These are phyloP conservation scores for Bombycilla garrulus DNA, from an alignment of 2,113 vertebrate genomes.

Conservation along the genomic window DNA sequence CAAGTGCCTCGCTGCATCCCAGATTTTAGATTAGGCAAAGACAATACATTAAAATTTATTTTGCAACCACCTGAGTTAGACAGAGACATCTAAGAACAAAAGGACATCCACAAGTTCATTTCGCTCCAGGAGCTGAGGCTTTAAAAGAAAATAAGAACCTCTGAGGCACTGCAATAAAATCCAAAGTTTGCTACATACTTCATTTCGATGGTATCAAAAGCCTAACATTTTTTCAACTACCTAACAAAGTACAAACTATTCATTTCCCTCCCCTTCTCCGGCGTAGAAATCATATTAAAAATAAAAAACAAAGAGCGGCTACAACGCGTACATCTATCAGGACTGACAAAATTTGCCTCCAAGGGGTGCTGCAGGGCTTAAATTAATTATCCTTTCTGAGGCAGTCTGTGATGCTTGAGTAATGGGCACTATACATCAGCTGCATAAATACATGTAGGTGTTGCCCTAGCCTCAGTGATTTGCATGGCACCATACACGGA, in stretches of 20 bases:
- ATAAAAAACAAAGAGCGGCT: constrained; percentile 23
- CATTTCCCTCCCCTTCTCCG: not conserved
- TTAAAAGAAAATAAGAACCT: not conserved
- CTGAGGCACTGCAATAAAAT: constrained; percentile 10
- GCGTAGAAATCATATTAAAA: not conserved
- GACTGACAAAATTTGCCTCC: constrained; percentile 35
- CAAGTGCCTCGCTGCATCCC: not conserved
- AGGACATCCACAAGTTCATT: not conserved
- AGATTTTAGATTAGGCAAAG: not conserved
- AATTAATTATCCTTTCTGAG: constrained; percentile 34
- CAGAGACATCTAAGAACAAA: not conserved
- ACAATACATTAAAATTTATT: constrained; percentile 4
- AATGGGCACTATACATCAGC: constrained; percentile 1
- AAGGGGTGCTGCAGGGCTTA: constrained; percentile 39
- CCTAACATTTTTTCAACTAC: not conserved
- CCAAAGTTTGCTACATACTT: not conserved
- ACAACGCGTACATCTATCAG: not conserved
- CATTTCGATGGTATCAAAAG: not conserved
- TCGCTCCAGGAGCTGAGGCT: not conserved
- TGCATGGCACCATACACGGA: not conserved
- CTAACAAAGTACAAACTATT: not conserved
- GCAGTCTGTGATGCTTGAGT: not conserved
- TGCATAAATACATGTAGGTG: not conserved
- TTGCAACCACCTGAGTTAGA: not conserved
- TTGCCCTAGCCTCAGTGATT: constrained; percentile 8